These are phyloP conservation scores for Limanda limanda DNA, from an alignment of 2,113 vertebrate genomes.

Conservation along the genomic window DNA sequence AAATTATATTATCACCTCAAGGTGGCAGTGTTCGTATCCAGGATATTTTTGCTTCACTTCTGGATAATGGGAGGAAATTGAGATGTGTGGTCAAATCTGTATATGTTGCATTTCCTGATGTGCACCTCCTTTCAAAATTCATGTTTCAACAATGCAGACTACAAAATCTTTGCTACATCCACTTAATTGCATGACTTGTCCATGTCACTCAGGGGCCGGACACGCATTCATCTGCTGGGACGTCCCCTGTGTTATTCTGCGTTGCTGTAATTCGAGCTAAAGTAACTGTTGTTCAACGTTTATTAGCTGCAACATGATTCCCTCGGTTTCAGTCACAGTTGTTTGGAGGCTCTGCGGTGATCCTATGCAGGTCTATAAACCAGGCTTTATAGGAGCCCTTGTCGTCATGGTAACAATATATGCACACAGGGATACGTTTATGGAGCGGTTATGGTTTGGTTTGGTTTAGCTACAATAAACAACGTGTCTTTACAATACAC, in stretches of 20 bases:
- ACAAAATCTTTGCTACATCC: too few species aligned
- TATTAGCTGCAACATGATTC: not conserved
- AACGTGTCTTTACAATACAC: not conserved
- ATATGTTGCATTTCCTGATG: not conserved
- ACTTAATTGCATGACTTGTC: not conserved
- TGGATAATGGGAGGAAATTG: too few species aligned
- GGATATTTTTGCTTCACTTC: not conserved
- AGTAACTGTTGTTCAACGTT: not conserved
- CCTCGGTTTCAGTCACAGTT: not conserved
- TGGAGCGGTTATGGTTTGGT: not conserved
- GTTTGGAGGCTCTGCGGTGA: not conserved
- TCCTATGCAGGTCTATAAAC: not conserved
- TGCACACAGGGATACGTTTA: not conserved
- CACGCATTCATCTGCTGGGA: not conserved
- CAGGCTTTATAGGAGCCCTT: not conserved
- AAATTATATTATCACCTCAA: too few species aligned
- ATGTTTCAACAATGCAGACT: not conserved
- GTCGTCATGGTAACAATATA: not conserved
- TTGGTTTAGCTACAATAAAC: not conserved
- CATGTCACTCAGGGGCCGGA: not conserved
- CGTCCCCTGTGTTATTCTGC: not conserved
- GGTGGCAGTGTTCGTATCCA: not conserved
- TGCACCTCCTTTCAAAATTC: not conserved
- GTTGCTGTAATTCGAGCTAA: too few species aligned
- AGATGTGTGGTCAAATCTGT: too few species aligned